phyloP scores from a whole-genome alignment of 2,113 vertebrate genomes.

The Phalacrocorax pelagicus region DNA sequence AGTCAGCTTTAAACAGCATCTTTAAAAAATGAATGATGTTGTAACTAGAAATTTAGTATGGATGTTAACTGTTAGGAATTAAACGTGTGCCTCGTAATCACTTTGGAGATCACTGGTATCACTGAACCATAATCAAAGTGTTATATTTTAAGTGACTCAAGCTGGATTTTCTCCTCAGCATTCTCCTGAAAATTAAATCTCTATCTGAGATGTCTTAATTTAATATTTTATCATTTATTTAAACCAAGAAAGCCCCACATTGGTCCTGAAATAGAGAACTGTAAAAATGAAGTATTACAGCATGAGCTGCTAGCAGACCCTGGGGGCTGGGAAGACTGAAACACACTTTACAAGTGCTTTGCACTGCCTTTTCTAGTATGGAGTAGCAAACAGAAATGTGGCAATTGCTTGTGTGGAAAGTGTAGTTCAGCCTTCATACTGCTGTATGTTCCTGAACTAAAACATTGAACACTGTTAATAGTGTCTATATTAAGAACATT shows the following conservation, averaged over 20 bases:
- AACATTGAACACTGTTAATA: neutral
- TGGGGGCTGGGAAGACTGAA: neutral
- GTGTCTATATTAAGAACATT: neutral
- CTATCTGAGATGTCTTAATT: neutral
- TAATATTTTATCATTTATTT: neutral
- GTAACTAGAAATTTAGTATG: neutral
- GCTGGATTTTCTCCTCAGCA: neutral
- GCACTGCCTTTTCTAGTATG: neutral
- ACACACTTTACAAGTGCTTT: neutral
- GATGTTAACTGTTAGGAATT: neutral
- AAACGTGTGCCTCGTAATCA: neutral
- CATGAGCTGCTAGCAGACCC: neutral
- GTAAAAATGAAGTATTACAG: neutral
- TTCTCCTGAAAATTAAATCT: neutral
- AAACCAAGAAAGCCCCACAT: neutral
- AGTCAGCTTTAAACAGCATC: neutral
- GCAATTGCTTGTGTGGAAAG: neutral
- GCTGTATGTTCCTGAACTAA: neutral
- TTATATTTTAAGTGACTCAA: neutral
- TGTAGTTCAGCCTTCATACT: neutral
- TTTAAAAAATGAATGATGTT: neutral
- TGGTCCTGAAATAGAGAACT: neutral
- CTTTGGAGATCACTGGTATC: neutral
- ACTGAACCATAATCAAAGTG: neutral
- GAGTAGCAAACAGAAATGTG: neutral